phyloP scores from a whole-genome alignment of 1,140 invertebrate species.

The Bombyx mandarina region DNA sequence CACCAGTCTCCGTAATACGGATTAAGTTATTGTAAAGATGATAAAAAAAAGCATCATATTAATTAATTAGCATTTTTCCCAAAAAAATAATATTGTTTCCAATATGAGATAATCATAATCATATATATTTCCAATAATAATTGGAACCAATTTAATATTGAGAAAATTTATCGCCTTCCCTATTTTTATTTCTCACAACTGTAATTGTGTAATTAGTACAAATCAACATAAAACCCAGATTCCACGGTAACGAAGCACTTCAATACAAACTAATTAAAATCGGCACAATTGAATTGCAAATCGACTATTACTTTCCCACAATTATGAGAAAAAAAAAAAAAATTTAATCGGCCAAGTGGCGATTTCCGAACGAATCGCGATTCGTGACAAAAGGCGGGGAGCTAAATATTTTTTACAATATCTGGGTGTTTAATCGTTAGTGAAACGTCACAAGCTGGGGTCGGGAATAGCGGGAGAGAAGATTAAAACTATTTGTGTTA shows the following conservation, averaged over 20 bases:
- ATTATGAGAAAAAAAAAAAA: slow-evolving; percentile 40
- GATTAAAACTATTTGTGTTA: slow-evolving; percentile 57
- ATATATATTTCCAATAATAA: too few species aligned
- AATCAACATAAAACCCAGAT: too few species aligned
- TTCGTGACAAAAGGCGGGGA: slow-evolving; percentile 37
- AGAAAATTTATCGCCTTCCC: too few species aligned
- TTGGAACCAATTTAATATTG: too few species aligned
- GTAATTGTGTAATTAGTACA: too few species aligned
- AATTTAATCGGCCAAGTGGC: slow-evolving; percentile 25
- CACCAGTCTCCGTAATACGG: too few species aligned
- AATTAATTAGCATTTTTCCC: too few species aligned
- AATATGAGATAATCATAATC: too few species aligned
- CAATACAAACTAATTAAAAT: slow-evolving; percentile 14
- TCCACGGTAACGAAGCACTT: neutral
- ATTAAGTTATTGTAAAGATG: too few species aligned
- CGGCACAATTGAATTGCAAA: slow-evolving; percentile 51
- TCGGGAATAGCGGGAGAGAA: slow-evolving; percentile 8
- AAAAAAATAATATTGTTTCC: too few species aligned
- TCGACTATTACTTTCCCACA: slow-evolving; percentile 54
- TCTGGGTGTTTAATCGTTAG: slow-evolving; percentile 43
- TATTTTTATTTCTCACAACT: too few species aligned
- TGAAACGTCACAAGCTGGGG: slow-evolving; percentile 39
- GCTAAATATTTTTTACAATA: slow-evolving; percentile 8
- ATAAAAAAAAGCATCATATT: too few species aligned
- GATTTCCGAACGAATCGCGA: slow-evolving; percentile 34